Conservation (phyloP, 2,113 vertebrate species). For the Excalfactoria chinensis region DNA sequence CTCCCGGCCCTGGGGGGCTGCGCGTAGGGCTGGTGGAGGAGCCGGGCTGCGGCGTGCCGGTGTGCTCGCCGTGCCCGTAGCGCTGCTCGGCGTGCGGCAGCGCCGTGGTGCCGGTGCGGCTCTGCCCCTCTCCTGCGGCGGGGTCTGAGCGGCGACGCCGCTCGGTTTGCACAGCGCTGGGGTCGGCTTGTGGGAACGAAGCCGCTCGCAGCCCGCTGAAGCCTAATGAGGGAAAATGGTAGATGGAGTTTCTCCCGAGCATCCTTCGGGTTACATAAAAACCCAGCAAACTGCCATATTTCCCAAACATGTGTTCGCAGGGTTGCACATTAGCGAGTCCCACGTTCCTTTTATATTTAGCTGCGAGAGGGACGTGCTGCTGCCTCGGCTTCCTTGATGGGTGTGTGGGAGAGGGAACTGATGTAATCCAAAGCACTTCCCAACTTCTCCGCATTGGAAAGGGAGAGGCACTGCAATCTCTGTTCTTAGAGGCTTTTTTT, state of each 20-base stretch:
- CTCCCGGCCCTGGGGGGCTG: too few species aligned
- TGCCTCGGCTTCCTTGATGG: conserved; percentile 6
- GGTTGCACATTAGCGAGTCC: conserved; percentile 1
- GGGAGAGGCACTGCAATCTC: background rate
- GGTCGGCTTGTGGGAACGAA: background rate
- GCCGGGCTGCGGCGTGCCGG: too few species aligned
- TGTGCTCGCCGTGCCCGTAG: too few species aligned
- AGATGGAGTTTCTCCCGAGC: background rate
- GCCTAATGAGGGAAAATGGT: conserved; percentile 6
- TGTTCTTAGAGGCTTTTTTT: background rate
- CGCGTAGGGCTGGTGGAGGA: too few species aligned
- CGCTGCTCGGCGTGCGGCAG: too few species aligned
- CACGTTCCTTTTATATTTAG: conserved; percentile 40
- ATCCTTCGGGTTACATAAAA: conserved; percentile 19
- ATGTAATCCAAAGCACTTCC: background rate
- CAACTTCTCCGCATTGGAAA: background rate
- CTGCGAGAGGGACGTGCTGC: conserved; percentile 28
- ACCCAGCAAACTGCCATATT: conserved; percentile 40
- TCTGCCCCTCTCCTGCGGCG: background rate
- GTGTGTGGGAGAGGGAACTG: conserved; percentile 35
- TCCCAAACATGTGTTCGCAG: background rate
- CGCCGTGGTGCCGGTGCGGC: too few species aligned
- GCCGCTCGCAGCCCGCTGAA: background rate
- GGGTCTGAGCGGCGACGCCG: too few species aligned
- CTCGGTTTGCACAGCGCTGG: background rate